These are phyloP conservation scores for Drosophila parvula DNA, from an alignment of 1,140 invertebrate species.

Conservation along the genomic window DNA sequence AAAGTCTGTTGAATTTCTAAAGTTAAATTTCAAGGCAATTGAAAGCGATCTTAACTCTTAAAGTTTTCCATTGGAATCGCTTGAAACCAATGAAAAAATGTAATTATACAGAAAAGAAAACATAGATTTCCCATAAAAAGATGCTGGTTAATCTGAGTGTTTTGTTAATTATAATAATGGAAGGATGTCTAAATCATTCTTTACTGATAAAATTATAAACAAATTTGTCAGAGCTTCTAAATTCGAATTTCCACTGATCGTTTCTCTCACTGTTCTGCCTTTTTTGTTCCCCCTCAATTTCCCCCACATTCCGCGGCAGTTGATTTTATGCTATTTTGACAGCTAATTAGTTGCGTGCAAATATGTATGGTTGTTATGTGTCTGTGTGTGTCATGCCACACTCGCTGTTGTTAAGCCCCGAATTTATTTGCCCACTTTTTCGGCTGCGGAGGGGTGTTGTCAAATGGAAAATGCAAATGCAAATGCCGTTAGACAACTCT, in stretches of 20 bases:
- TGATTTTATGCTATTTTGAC: slow-evolving; percentile 78
- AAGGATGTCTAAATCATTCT: too few species aligned
- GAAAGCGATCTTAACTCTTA: not conserved
- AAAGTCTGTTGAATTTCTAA: not conserved
- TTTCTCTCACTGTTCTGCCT: slow-evolving; percentile 18
- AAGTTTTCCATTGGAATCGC: too few species aligned
- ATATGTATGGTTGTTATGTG: slow-evolving; percentile 22
- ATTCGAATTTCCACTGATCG: not conserved
- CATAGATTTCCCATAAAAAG: not conserved
- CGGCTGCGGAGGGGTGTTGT: not conserved
- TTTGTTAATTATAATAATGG: too few species aligned
- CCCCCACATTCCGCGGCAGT: slow-evolving; percentile 40
- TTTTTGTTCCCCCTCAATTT: slow-evolving; percentile 2
- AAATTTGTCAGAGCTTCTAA: too few species aligned
- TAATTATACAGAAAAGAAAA: too few species aligned
- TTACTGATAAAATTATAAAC: not conserved
- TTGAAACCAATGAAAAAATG: too few species aligned
- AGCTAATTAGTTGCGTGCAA: slow-evolving; percentile 77
- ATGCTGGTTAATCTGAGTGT: too few species aligned
- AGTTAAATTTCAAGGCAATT: not conserved
- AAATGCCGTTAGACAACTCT: slow-evolving; percentile 47
- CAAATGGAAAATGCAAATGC: slow-evolving; percentile 45
- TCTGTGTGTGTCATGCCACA: not conserved
- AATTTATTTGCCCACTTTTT: slow-evolving; percentile 47
- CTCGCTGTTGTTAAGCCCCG: slow-evolving; percentile 31